A percentile compares a stretch with the other conserved stretches of the same genome.
Evolutionary conservation across 2,797 vertebrate genomes (phyloP).

Genomic region (Dendrocincla tyrannina): DNA sequence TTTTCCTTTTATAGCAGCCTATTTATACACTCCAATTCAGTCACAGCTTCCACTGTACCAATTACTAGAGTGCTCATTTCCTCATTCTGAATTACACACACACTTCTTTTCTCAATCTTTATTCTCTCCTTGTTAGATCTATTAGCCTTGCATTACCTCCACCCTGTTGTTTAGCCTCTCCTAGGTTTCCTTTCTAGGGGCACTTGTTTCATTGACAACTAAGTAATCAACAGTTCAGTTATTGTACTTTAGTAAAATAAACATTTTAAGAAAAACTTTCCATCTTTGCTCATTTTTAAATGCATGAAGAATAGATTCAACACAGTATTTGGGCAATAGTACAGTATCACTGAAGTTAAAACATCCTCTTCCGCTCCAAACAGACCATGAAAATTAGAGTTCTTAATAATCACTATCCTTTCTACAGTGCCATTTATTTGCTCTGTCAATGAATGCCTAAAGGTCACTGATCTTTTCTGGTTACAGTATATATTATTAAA

Average conservation of each 20-base stretch:
- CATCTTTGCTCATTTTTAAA: not conserved
- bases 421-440: not conserved
- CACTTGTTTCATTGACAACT: not conserved
- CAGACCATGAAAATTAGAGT: not conserved
- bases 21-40: constrained; percentile 27
- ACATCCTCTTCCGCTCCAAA: not conserved
- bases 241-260: not conserved
- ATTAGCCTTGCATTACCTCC: not conserved
- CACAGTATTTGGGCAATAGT: not conserved
- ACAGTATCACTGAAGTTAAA: not conserved
- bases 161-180: not conserved
- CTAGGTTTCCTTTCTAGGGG: not conserved
- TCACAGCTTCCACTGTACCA: constrained; percentile 22
- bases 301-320: not conserved
- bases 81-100: constrained; percentile 5
- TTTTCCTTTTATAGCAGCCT: constrained; percentile 31
- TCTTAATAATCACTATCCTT: not conserved
- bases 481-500: not conserved
- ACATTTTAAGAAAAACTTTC: not conserved
- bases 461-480: not conserved
- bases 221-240: not conserved
- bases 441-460: not conserved
- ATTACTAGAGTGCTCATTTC: constrained; percentile 22
- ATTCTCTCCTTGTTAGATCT: not conserved
- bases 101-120: not conserved